Percentiles rank a stretch among this genome's conserved stretches.
These are phyloP conservation scores for Lasiommata megera DNA, from an alignment of 2,888 invertebrate genomes.

Conservation along the genomic window DNA sequence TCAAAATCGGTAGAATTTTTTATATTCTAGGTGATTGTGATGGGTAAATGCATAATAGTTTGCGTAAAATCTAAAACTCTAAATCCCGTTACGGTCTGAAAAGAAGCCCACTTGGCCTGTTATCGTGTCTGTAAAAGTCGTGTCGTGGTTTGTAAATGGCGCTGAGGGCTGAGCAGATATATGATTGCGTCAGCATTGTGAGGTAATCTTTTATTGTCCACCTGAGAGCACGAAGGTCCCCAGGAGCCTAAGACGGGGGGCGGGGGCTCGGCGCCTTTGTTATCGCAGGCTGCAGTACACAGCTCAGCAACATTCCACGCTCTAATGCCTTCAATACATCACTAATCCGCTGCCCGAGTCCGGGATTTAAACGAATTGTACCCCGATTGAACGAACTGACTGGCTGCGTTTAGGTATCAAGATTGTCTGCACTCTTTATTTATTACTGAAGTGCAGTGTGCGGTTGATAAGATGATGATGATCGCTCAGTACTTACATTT, in stretches of 20 bases:
- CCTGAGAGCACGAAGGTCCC: slow-evolving; percentile 27
- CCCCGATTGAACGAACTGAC: not conserved
- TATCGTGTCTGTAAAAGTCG: not conserved
- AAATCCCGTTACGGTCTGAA: no score
- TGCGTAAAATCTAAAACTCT: no score
- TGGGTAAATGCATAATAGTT: no score
- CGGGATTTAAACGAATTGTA: slow-evolving; percentile 1
- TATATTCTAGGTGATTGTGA: no score
- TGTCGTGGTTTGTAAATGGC: slow-evolving; percentile 16
- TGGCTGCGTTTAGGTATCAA: not conserved
- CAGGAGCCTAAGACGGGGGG: not conserved
- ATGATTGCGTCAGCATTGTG: slow-evolving; percentile 29
- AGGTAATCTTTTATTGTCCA: slow-evolving; percentile 44
- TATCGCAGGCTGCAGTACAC: slow-evolving; percentile 18
- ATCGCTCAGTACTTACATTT: no score
- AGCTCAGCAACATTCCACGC: not conserved
- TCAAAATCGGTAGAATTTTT: no score
- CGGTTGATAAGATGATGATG: no score
- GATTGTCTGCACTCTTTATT: not conserved
- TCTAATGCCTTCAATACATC: not conserved
- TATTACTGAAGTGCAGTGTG: not conserved
- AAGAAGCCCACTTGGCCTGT: no score
- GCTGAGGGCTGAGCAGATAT: slow-evolving; percentile 21
- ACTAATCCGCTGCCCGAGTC: slow-evolving; percentile 3
- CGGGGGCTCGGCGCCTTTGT: slow-evolving; percentile 23